phyloP scores from a whole-genome alignment of 2,888 invertebrate species.

The Ophioninae sp. region DNA sequence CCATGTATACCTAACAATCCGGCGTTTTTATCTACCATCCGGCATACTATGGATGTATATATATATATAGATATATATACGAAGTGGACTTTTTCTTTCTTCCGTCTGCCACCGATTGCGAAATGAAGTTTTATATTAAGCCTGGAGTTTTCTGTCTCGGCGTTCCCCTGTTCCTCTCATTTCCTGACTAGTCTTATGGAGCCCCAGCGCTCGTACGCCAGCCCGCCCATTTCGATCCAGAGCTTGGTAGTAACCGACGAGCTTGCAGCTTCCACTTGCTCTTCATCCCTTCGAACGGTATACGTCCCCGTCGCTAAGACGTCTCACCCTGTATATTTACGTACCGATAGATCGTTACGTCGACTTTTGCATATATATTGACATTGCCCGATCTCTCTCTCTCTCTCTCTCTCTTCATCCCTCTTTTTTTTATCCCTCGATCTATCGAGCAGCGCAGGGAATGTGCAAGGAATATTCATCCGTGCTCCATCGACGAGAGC shows the following conservation, averaged over 20 bases:
- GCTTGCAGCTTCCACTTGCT: conserved; percentile 48
- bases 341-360: conserved; percentile 81
- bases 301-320: conserved; percentile 62
- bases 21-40: conserved; percentile 70
- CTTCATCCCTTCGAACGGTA: conserved; percentile 54
- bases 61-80: conserved; percentile 30
- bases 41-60: conserved; percentile 19
- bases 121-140: conserved; percentile 81
- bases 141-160: conserved; percentile 72
- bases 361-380: conserved; percentile 81
- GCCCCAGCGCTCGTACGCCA: conserved; percentile 57
- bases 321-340: conserved; percentile 77
- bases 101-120: conserved; percentile 77
- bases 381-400: conserved; percentile 72
- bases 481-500: conserved; percentile 31
- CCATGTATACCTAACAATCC: conserved; percentile 51
- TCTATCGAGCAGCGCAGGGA: neutral
- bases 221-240: conserved; percentile 63
- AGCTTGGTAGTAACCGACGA: conserved; percentile 45
- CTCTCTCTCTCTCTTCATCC: conserved; percentile 63
- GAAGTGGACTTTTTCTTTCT: conserved; percentile 69
- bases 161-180: conserved; percentile 54
- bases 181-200: conserved; percentile 49
- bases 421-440: conserved; percentile 57
- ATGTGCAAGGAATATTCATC: conserved; percentile 29